These are phyloP conservation scores for Butorides virescens DNA, from an alignment of 2,113 vertebrate species.

Conservation along the genomic window DNA sequence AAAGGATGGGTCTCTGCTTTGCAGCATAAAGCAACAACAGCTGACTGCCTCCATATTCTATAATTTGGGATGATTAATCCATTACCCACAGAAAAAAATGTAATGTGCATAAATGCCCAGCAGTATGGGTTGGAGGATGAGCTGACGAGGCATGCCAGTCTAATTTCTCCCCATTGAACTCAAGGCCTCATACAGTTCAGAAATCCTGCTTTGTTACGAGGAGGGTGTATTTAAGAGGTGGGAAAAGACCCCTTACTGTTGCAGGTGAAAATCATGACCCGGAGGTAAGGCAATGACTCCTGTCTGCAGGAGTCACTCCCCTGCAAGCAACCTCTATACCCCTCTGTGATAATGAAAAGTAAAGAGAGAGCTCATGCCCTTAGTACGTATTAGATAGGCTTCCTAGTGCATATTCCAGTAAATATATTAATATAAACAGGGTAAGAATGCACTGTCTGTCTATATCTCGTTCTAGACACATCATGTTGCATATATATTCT, in stretches of 20 bases:
- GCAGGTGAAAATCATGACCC: neutral
- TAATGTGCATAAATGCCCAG: neutral
- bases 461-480: neutral
- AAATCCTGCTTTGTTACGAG: neutral
- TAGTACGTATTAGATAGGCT: neutral
- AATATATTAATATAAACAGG: neutral
- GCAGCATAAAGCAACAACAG: neutral
- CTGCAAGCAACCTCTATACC: neutral
- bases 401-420: neutral
- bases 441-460: neutral
- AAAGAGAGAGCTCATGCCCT: neutral
- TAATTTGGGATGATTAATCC: neutral
- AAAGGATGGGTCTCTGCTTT: neutral
- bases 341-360: neutral
- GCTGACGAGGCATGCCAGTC: neutral
- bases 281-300: neutral
- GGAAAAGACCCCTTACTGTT: neutral
- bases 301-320: neutral
- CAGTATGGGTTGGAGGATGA: neutral
- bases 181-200: neutral
- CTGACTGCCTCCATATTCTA: neutral
- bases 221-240: neutral
- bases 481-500: neutral
- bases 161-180: neutral
- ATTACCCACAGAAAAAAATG: neutral